Percentiles rank a stretch among this genome's conserved stretches.
Conservation (phyloP, 2,888 invertebrate genomes). For the Drosophila imparisetae region DNA sequence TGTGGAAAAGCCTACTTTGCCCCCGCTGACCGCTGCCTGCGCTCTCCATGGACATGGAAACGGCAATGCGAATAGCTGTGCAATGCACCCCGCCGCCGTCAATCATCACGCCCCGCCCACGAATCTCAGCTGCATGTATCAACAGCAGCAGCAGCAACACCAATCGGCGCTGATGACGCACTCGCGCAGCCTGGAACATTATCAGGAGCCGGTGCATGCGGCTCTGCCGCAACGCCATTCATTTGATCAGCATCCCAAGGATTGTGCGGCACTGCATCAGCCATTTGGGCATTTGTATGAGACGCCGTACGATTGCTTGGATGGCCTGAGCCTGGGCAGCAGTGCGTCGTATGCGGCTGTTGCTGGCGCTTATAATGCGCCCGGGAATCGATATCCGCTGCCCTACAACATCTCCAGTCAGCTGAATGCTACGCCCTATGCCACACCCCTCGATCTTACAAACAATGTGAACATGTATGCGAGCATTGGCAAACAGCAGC, state of each 20-base stretch:
- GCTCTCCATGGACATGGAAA: conserved; percentile 55
- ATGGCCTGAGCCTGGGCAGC: conserved; percentile 79
- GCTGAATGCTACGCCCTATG: conserved; percentile 74
- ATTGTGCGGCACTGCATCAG: conserved; percentile 49
- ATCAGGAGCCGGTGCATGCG: conserved; percentile 77
- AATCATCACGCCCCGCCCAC: conserved; percentile 39
- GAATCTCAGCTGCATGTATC: conserved; percentile 64
- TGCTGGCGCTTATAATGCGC: conserved; percentile 82
- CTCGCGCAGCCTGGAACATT: conserved; percentile 84
- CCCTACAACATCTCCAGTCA: conserved; percentile 84
- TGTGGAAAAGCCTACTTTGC: conserved; percentile 30
- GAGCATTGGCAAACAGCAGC: conserved; percentile 58
- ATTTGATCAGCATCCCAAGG: conserved; percentile 83
- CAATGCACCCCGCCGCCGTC: conserved; percentile 43
- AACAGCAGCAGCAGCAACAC: conserved; percentile 54
- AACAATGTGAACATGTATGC: conserved; percentile 65
- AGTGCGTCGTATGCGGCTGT: conserved; percentile 80
- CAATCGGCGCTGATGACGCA: conserved; percentile 79
- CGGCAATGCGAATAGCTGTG: conserved; percentile 47
- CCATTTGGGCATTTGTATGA: conserved; percentile 77
- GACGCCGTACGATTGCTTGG: conserved; percentile 83
- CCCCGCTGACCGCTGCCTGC: conserved; percentile 40
- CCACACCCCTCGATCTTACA: conserved; percentile 63
- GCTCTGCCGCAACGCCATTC: conserved; percentile 83
- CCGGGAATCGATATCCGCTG: conserved; percentile 84